phyloP scores from a whole-genome alignment of 2,113 vertebrate genomes.

The Peromyscus polionotus region DNA sequence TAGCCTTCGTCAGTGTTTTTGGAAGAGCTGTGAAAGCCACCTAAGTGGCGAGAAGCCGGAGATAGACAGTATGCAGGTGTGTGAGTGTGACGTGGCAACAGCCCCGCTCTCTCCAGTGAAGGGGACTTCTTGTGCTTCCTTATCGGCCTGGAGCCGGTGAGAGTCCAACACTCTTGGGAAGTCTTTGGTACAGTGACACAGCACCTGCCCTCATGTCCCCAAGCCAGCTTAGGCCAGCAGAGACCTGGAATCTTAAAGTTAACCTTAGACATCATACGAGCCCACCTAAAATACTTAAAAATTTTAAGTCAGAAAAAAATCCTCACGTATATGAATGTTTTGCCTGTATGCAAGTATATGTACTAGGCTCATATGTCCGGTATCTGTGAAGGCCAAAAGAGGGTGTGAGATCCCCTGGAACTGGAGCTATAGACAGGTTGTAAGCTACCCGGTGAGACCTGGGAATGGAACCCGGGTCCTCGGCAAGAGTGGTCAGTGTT shows the following conservation, averaged over 20 bases:
- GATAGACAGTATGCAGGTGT: accelerated
- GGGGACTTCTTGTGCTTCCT: background rate
- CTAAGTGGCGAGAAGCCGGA: background rate
- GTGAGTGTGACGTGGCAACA: accelerated
- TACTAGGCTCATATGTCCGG: too few species aligned
- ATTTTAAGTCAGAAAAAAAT: background rate
- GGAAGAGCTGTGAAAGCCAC: background rate
- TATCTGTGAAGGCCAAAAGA: background rate
- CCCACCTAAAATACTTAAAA: background rate
- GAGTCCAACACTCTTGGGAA: background rate
- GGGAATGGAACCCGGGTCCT: background rate
- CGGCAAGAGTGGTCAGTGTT: background rate
- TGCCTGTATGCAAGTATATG: background rate
- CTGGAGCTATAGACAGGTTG: background rate
- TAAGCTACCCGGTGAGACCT: too few species aligned
- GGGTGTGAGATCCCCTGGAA: background rate
- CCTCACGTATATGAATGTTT: background rate
- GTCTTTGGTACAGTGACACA: background rate
- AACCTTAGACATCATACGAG: background rate
- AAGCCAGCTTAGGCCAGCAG: background rate
- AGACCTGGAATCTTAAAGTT: background rate
- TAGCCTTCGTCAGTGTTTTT: conserved; percentile 12
- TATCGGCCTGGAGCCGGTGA: background rate
- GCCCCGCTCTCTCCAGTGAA: background rate
- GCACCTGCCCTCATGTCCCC: background rate